Evolutionary conservation across 2,113 vertebrate species (phyloP).

Genomic region (Poicephalus gulielmi): DNA sequence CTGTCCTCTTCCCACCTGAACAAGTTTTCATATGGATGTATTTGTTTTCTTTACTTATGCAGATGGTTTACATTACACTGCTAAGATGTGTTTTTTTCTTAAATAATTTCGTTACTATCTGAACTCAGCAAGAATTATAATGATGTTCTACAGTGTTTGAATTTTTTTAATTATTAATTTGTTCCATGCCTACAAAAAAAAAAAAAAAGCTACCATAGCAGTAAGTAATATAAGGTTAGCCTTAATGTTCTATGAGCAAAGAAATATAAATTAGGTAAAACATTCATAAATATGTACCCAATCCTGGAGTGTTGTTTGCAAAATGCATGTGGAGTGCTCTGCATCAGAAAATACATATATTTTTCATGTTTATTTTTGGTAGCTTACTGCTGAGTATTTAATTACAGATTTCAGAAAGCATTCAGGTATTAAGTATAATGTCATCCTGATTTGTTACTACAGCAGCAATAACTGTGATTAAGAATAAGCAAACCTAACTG

Average conservation of each 20-base stretch:
- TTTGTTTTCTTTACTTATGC: not conserved
- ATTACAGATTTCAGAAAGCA: not conserved
- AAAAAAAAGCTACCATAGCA: not conserved
- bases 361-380: not conserved
- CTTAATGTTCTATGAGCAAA: not conserved
- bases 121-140: not conserved
- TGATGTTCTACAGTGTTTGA: not conserved
- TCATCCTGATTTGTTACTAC: not conserved
- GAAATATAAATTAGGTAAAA: not conserved
- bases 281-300: not conserved
- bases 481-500: not conserved
- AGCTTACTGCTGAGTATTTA: not conserved
- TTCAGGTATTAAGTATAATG: not conserved
- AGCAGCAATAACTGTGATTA: not conserved
- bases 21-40: not conserved
- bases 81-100: not conserved
- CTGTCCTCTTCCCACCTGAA: not conserved
- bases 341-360: not conserved
- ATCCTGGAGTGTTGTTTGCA: not conserved
- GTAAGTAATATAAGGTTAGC: not conserved
- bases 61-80: not conserved
- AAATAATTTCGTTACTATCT: not conserved
- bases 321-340: not conserved
- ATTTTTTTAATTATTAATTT: not conserved
- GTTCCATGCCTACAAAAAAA: not conserved